These are phyloP conservation scores for Gerris buenoi DNA, from an alignment of 1,140 invertebrate species.

Conservation along the genomic window DNA sequence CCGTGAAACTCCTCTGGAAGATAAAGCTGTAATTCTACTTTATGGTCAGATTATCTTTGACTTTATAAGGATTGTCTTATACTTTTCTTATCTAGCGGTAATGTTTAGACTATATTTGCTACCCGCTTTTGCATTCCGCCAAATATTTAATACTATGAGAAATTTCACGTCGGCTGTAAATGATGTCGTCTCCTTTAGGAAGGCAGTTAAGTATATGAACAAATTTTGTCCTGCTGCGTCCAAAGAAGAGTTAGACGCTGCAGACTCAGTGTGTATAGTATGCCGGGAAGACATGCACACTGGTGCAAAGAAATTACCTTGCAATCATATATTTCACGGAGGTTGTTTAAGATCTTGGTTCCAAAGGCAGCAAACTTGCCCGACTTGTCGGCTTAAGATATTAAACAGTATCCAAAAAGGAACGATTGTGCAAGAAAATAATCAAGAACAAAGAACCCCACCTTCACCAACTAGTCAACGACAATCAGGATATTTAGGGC, in stretches of 20 bases:
- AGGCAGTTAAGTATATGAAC: conserved; percentile 9
- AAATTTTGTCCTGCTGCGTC: conserved; percentile 9
- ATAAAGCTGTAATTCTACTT: conserved; percentile 2
- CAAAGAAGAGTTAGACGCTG: conserved; percentile 3
- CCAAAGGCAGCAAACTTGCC: conserved; percentile 12
- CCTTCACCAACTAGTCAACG: neutral
- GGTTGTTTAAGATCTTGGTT: conserved; percentile 11
- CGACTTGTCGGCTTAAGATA: conserved; percentile 9
- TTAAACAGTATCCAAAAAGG: neutral
- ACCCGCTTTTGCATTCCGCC: conserved; percentile 7
- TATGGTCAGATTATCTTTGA: conserved; percentile 5
- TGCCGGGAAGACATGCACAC: conserved; percentile 8
- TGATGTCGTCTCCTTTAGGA: conserved; percentile 5
- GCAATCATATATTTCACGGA: conserved; percentile 13
- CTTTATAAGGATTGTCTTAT: conserved; percentile 6
- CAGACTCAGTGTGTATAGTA: conserved; percentile 9
- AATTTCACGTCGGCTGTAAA: conserved; percentile 5
- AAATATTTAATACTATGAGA: conserved; percentile 1
- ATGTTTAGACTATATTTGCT: conserved; percentile 2
- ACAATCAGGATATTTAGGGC: no score
- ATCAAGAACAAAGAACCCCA: neutral
- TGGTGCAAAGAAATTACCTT: conserved; percentile 13
- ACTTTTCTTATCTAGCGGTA: neutral
- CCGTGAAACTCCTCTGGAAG: neutral
- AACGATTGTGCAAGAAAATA: neutral